Percentiles rank a stretch among this genome's conserved stretches.
Conservation (phyloP, 2,113 vertebrate species). For the Psittacus erithacus region DNA sequence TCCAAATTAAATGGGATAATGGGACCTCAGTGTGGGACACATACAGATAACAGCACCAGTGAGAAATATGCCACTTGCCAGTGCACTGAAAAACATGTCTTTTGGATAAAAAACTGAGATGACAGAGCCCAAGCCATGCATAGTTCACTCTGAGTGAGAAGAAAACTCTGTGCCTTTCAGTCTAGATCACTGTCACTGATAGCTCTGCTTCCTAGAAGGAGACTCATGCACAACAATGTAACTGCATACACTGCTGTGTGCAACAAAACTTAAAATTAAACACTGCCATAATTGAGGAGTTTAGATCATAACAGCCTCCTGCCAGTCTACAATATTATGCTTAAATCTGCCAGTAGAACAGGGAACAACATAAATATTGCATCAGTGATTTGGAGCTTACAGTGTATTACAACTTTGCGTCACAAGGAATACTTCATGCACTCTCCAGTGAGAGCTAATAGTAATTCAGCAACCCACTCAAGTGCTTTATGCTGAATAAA, state of each 20-base stretch:
- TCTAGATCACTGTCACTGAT: not conserved
- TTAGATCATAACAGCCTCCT: slow-evolving; percentile 39
- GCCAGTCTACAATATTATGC: slow-evolving; percentile 59
- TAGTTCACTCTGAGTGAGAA: not conserved
- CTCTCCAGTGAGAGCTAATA: slow-evolving; percentile 38
- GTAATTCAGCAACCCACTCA: slow-evolving; percentile 14
- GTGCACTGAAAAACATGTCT: not conserved
- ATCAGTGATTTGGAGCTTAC: slow-evolving; percentile 58
- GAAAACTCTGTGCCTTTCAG: not conserved
- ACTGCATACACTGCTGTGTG: not conserved
- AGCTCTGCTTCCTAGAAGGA: not conserved
- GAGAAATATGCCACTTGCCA: not conserved
- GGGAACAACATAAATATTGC: slow-evolving; percentile 65
- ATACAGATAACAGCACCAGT: not conserved
- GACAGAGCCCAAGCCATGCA: not conserved
- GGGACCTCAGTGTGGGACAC: not conserved
- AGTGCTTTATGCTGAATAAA: slow-evolving; percentile 17
- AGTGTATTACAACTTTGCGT: slow-evolving; percentile 22
- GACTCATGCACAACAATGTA: not conserved
- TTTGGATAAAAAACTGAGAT: not conserved
- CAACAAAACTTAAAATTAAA: slow-evolving; percentile 50
- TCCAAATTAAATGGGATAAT: not conserved
- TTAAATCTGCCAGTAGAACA: slow-evolving; percentile 53
- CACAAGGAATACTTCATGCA: slow-evolving; percentile 10
- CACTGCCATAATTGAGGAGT: slow-evolving; percentile 28